phyloP scores from a whole-genome alignment of 2,888 invertebrate species.

The Schrankia costaestrigalis region DNA sequence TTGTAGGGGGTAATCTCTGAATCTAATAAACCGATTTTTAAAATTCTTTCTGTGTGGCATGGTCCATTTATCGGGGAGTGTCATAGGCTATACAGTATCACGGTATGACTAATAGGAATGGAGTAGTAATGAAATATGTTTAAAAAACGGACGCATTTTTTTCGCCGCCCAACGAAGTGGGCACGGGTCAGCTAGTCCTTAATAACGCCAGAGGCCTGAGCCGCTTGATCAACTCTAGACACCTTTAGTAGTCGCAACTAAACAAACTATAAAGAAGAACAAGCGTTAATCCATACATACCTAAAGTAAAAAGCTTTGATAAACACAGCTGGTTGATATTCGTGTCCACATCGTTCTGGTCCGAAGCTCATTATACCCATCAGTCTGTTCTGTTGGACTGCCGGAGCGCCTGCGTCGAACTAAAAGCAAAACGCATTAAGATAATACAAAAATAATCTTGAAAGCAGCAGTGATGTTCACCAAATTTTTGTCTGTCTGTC shows the following conservation, averaged over 20 bases:
- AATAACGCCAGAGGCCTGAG: background rate
- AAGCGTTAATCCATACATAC: constrained; percentile 29
- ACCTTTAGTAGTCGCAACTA: background rate
- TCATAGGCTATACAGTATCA: no score
- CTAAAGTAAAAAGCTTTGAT: constrained; percentile 71
- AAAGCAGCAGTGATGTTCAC: no score
- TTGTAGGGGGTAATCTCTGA: no score
- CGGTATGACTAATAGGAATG: no score
- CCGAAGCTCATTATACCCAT: constrained; percentile 76
- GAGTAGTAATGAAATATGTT: no score
- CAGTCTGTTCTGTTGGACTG: constrained; percentile 60
- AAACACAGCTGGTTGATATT: constrained; percentile 68
- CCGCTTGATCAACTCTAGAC: background rate
- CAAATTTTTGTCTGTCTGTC: no score
- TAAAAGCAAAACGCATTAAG: constrained; percentile 26
- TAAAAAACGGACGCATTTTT: no score
- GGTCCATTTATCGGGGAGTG: no score
- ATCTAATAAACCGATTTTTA: no score
- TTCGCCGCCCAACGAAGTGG: no score
- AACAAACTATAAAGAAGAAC: background rate
- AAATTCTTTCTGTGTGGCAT: no score
- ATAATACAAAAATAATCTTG: background rate
- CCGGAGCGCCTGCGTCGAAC: constrained; percentile 75
- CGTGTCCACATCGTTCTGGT: constrained; percentile 65
- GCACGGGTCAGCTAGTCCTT: no score